Conservation (phyloP, 2,113 vertebrate genomes). For the Ptilonorhynchus violaceus region DNA sequence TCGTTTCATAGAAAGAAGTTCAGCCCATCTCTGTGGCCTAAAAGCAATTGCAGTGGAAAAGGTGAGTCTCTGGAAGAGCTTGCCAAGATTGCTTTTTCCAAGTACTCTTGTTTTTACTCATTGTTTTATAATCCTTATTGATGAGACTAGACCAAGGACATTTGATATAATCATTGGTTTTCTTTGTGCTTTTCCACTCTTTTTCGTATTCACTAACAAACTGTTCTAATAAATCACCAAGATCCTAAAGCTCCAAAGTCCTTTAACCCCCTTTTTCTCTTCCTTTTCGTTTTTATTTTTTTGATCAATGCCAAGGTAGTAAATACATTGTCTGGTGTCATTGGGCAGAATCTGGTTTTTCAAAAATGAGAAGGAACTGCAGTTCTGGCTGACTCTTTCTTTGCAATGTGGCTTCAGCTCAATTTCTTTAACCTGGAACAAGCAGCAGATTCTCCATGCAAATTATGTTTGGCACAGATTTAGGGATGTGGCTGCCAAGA, state of each 20-base stretch:
- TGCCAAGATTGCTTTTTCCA: neutral
- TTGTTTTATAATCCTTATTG: neutral
- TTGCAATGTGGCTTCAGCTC: neutral
- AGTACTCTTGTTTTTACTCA: neutral
- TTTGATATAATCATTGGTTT: neutral
- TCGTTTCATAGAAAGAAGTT: neutral
- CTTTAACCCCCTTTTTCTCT: neutral
- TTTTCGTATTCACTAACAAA: neutral
- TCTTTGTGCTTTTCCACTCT: neutral
- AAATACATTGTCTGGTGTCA: neutral
- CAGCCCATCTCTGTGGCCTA: neutral
- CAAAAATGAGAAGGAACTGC: neutral
- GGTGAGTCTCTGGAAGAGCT: neutral
- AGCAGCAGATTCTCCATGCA: neutral
- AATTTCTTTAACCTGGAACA: neutral
- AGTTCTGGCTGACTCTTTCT: neutral
- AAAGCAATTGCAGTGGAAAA: neutral
- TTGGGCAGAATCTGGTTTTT: neutral
- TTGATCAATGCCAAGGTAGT: neutral
- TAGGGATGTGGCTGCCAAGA: neutral
- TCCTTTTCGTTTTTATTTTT: neutral
- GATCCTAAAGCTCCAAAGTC: neutral
- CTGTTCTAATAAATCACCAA: neutral
- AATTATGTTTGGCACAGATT: neutral
- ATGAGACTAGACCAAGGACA: neutral